Evolutionary conservation across 2,113 vertebrate genomes (phyloP).

Genomic region (Grammomys dolichurus): DNA sequence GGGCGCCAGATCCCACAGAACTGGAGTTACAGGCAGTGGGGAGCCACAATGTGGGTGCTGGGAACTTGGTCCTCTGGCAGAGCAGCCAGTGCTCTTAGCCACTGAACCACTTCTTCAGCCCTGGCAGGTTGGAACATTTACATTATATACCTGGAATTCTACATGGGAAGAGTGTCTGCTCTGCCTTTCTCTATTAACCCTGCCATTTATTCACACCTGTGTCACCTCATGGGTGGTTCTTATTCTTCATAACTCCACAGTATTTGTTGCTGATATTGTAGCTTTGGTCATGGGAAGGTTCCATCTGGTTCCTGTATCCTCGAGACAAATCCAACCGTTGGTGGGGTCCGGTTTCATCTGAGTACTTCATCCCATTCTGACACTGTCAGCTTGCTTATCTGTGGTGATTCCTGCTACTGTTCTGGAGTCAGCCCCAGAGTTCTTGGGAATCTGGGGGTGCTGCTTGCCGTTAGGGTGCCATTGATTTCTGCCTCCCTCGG

Average conservation of each 20-base stretch:
- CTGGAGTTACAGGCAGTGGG: not conserved
- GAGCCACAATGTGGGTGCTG: not conserved
- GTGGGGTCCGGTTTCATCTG: not conserved
- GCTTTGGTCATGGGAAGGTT: not conserved
- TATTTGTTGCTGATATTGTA: not conserved
- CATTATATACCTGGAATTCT: not conserved
- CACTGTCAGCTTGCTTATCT: not conserved
- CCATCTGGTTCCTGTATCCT: not conserved
- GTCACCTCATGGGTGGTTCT: not conserved
- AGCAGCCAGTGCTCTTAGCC: not conserved
- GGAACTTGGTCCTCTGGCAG: not conserved
- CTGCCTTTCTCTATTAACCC: not conserved
- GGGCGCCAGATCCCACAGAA: not conserved
- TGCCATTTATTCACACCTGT: not conserved
- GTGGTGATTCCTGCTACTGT: not conserved
- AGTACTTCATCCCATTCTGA: not conserved
- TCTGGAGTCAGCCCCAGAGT: not conserved
- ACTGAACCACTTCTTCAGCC: not conserved
- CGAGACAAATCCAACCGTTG: not conserved
- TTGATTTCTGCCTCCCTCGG: not conserved
- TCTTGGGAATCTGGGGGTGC: not conserved
- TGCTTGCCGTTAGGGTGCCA: not conserved
- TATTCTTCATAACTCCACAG: not conserved
- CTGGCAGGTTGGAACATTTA: not conserved
- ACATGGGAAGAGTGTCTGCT: not conserved